Conservation (phyloP, 2,888 invertebrate species). For the Dryadula phaetusa region DNA sequence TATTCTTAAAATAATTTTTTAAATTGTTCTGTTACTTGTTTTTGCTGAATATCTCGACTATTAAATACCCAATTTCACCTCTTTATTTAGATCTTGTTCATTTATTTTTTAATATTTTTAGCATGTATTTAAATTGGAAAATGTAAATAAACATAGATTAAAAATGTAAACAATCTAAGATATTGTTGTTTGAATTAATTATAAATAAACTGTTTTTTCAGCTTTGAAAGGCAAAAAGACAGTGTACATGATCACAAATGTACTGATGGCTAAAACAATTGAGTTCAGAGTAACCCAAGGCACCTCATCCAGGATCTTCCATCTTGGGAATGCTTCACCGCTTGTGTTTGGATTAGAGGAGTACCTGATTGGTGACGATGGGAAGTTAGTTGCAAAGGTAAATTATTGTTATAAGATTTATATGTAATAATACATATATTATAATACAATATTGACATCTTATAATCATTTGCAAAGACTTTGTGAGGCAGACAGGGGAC, state of each 20-base stretch:
- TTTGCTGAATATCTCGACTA: no score
- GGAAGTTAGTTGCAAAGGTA: conserved; percentile 76
- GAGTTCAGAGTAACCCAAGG: conserved; percentile 78
- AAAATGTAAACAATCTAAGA: neutral
- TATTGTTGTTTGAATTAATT: neutral
- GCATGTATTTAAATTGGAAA: neutral
- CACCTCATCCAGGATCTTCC: conserved; percentile 80
- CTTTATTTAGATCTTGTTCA: no score
- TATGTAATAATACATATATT: no score
- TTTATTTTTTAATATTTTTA: no score
- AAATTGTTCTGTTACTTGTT: no score
- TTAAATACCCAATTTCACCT: no score
- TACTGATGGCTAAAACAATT: conserved; percentile 80
- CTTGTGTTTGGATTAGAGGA: conserved; percentile 78
- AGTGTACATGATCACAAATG: conserved; percentile 79
- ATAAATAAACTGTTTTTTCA: conserved; percentile 46
- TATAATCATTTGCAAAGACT: no score
- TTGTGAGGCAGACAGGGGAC: no score
- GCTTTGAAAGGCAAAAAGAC: conserved; percentile 78
- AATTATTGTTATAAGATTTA: conserved; percentile 38
- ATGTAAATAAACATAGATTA: neutral
- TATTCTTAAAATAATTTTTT: neutral
- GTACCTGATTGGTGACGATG: conserved; percentile 74
- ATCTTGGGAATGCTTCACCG: conserved; percentile 78
- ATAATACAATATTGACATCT: no score